Percentiles rank a stretch among this genome's conserved stretches.
These are phyloP conservation scores for Dynastes hyllus DNA, from an alignment of 2,888 invertebrate species.

Conservation along the genomic window DNA sequence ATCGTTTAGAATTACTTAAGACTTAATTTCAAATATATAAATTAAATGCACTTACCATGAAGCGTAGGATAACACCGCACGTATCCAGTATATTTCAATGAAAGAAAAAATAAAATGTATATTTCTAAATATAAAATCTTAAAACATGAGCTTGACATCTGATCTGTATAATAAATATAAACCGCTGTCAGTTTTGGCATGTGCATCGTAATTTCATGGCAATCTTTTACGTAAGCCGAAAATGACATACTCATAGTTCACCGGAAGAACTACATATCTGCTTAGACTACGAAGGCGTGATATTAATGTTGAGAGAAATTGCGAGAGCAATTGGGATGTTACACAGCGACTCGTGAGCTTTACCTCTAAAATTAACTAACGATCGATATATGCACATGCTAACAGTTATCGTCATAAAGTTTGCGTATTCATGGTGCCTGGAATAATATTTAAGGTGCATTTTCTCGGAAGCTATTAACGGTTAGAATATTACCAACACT, in stretches of 20 bases:
- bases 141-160: slow-evolving; percentile 25
- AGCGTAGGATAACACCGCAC: slow-evolving; percentile 25
- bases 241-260: neutral
- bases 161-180: neutral
- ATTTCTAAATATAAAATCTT: slow-evolving; percentile 17
- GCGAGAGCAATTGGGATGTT: too few species aligned
- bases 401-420: too few species aligned
- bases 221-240: neutral
- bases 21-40: neutral
- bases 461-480: too few species aligned
- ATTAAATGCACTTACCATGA: slow-evolving; percentile 47
- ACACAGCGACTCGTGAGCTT: too few species aligned
- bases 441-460: too few species aligned
- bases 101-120: slow-evolving; percentile 1
- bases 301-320: too few species aligned
- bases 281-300: too few species aligned
- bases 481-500: too few species aligned
- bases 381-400: too few species aligned
- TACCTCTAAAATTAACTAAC: too few species aligned
- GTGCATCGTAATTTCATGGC: neutral
- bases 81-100: neutral
- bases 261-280: too few species aligned
- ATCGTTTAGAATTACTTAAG: neutral
- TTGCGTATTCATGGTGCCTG: too few species aligned
- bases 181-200: slow-evolving; percentile 23